Percentiles rank a stretch among this genome's conserved stretches.
Conservation (phyloP, 1,140 invertebrate genomes). For the Anoplophora glabripennis region DNA sequence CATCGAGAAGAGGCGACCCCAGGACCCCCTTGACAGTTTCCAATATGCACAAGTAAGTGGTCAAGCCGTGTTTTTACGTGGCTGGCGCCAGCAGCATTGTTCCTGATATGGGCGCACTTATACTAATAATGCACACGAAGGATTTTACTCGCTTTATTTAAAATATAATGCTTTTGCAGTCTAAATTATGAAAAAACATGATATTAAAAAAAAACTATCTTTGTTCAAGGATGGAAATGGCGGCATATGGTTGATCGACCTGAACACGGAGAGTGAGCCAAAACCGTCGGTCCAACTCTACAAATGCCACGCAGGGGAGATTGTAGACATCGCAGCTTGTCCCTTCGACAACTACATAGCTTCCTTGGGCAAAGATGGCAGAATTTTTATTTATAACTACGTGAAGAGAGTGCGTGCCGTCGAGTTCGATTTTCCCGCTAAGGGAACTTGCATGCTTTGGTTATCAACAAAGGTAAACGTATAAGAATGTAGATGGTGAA, state of each 20-base stretch:
- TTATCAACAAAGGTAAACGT: slow-evolving; percentile 62
- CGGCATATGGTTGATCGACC: slow-evolving; percentile 76
- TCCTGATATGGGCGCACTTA: too few relatives aligned
- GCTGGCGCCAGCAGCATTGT: too few relatives aligned
- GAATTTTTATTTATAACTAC: slow-evolving; percentile 72
- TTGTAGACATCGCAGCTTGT: slow-evolving; percentile 64
- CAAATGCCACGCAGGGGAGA: slow-evolving; percentile 70
- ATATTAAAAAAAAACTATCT: too few relatives aligned
- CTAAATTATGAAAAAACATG: too few relatives aligned
- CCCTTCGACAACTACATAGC: slow-evolving; percentile 65
- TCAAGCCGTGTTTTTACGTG: too few relatives aligned
- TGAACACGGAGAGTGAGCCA: slow-evolving; percentile 62
- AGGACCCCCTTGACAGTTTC: slow-evolving; percentile 13
- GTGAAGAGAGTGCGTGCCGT: slow-evolving; percentile 56
- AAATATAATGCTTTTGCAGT: too few relatives aligned
- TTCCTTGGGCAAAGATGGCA: slow-evolving; percentile 67
- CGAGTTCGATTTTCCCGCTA: slow-evolving; percentile 59
- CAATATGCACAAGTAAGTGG: slow-evolving; percentile 32
- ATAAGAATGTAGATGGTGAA: too few relatives aligned
- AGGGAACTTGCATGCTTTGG: slow-evolving; percentile 69
- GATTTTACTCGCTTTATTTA: too few relatives aligned
- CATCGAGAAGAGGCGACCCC: slow-evolving; percentile 52
- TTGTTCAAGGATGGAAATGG: slow-evolving; percentile 71
- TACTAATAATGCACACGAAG: too few relatives aligned
- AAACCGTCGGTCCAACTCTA: slow-evolving; percentile 61